Base-by-base conservation (phyloP, 2,888 invertebrate species). In the Dryobota labecula region DNA sequence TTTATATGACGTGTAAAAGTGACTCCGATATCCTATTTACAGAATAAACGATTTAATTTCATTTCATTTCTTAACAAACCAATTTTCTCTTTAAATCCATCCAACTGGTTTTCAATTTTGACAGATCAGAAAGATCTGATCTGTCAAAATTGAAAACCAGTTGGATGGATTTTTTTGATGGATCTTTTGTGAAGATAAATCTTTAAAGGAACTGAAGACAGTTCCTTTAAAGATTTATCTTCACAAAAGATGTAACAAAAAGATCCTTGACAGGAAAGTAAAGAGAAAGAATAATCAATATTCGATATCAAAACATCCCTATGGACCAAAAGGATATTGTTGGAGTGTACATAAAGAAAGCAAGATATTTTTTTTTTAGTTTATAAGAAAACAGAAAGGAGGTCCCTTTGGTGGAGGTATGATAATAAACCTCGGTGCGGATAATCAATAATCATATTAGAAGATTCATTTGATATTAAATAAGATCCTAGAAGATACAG, bases 211-310 rank as follows among this genome's bases (percentile, higher is more conserved):
- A n/a, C n/a, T n/a, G n/a, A n/a, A n/a, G n/a, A n/a, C n/a, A n/a
- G n/a, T n/a, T n/a, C 2, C 9, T 72, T 38, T 33, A 45, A 15
- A 36, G 8, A 51, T 73, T 54, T 60, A 45, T 43, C 20, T 57
- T 51, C 15, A 62, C n/a, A 58, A 58, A 57, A 36, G 8, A 49
- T 38, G 2, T 47, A 15, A 36, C 24, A 36, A 53, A 62, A n/a
- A 43, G n/a, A 54, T 53, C n/a, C 6, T 45, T 57, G 15, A 51
- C 49, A 47, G 20, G 43, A 60, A 45, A 45, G 36, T 49, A 36
- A 53, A 30, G 24, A 62, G 27, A 43, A 78, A 77, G 30, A n/a
- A 30, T 51, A 77, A 70, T 56, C 76, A 69, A 76, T 77, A 74
- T 56, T 49, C 43, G 43, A 76, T 69, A 54, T 54, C 38, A 30